Evolutionary conservation across 35 echinoderm and acorn worm species (phyloP), one percentile per base, ranked within the genome.

Genomic region (Chiridota heheva): DNA sequence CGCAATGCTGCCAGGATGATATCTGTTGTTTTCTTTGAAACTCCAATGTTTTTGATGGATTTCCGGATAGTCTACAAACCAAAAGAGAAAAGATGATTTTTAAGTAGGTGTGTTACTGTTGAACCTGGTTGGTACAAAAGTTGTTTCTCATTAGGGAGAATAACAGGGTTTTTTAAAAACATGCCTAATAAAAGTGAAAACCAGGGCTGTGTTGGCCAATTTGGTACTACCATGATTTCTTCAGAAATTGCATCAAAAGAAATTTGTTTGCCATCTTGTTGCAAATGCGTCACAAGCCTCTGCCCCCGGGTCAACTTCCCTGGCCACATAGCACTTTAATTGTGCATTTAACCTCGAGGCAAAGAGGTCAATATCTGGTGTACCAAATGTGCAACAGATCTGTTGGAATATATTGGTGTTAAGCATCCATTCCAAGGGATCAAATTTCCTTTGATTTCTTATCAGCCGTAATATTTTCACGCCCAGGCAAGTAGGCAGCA

Each of bases 151-250:
- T 63, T 35, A 40, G 77, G 76, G 20, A 89, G 61, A 31, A 63
- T 53, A 42, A 84, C 0, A 62, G 91, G 84, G 22, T 80, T 39
- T 4, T 18, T 36, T 57, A 69, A 53, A 71, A 81, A 37, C 45
- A 94, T 31, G 30, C 58, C 58, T 28, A 77, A 56, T 37, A 94
- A 35, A 55, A 72, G 37, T 1, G 79, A 64, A 56, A 84, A 88
- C 85, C 91, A 94, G 27, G 85, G 42, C 65, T 94, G 84, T 48
- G 91, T 84, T 25, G 91, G 91, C 85, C 91, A 95, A 13, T 84
- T 78, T 0, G 90, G 90, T n/a, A 86, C 83, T 24, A 92, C 60
- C 20, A 92, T 6, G 0, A 86, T 41, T 41, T 84, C 48, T 43
- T 82, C 76, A 24, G 70, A 75, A 40, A 71, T 76, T 70, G 17